Base-by-base conservation (phyloP, 1,140 invertebrate species). In the Bombus soroeensis region DNA sequence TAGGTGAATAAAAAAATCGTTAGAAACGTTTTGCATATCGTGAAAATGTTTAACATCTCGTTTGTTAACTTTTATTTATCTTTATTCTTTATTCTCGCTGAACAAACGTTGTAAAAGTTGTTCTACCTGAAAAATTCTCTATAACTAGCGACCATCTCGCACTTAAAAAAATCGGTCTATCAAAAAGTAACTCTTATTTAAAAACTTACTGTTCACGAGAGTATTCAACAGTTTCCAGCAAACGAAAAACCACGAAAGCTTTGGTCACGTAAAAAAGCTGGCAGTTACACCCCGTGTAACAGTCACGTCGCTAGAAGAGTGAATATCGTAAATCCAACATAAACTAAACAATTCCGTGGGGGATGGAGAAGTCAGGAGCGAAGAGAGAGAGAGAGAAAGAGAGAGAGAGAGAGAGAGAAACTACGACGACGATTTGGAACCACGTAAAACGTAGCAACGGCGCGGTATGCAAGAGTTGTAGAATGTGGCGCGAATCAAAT, bases 401-500 rank as follows among this genome's bases (percentile, higher is more conserved):
- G 43, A 37, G 25, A 28, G 28, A 41, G 8, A 2, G 18, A 15
- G 41, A 80, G 28, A 32, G 8, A n/a, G n/a, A n/a, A 10, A 53
- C 47, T 5, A 53, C 18, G 47, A 53, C 47, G 18, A 53, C 47
- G 47, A 53, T 53, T 53, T 53, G 47, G 53, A 34, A 37, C 32
- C 43, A 32, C n/a, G 34, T 64, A 66, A 74, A 82, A 64, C 18
- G n/a, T 43, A 34, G 47, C 47, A 18, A 13, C 22, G 15, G n/a
- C 8, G 15, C 15, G 13, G 5, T 18, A 5, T 47, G 41, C 32
- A 70, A 34, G 68, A n/a, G 34, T 13, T 37, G 82, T n/a, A 25
- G 64, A 84, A 37, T 41, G 76, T 59, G 25, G 75, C 68, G 43
- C 39, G 68, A 64, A 80, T 81, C 74, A 80, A 88, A 88, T 83